Evolutionary conservation across 2,888 invertebrate genomes (phyloP), one percentile per base, ranked within the genome.

Genomic region (Ernsta delagoae): DNA sequence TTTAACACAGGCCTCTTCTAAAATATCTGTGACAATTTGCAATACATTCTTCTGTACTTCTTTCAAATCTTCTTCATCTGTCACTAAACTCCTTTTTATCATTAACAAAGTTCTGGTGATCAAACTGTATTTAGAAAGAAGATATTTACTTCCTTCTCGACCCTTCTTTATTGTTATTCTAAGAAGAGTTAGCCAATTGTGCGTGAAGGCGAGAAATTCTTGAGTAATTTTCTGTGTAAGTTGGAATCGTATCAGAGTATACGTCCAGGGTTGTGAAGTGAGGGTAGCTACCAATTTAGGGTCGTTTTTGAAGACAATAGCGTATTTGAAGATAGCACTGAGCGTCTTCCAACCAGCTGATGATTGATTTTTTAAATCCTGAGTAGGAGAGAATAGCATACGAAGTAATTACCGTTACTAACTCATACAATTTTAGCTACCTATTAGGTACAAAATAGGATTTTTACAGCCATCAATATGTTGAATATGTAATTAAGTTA

Each of bases 211-310:
- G 1, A 92, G 71, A 72, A 92, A 92, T 71, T 92, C 92, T 6
- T 79, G 73, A 0, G 87, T 85, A 0, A 84, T 72, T 5, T 80
- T 83, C 61, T 90, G 88, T 7, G 89, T 83, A n/a, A 91, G 72
- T 83, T 92, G 91, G 73, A 90, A 93, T 66, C 88, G 83, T 76
- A 92, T 82, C 1, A 93, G 75, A 0, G 83, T 84, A 74, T 89
- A 86, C 0, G 90, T 92, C 92, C 92, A 92, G 0, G 91, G 89
- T 73, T 93, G 92, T 0, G 88, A 87, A 1, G 90, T 90, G 0
- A 92, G 77, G 1, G 78, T 83, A 0, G 86, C 84, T 0, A 88
- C 84, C 4, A 93, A 69, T 63, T 83, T 86, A 0, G 85, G 76
- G 65, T 92, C 92, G 67, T 86, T 87, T 74, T 86, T 88, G 1